Percentiles rank a stretch among this genome's conserved stretches.
Evolutionary conservation across 1,140 invertebrate species (phyloP).

Genomic region (Cephus cinctus): DNA sequence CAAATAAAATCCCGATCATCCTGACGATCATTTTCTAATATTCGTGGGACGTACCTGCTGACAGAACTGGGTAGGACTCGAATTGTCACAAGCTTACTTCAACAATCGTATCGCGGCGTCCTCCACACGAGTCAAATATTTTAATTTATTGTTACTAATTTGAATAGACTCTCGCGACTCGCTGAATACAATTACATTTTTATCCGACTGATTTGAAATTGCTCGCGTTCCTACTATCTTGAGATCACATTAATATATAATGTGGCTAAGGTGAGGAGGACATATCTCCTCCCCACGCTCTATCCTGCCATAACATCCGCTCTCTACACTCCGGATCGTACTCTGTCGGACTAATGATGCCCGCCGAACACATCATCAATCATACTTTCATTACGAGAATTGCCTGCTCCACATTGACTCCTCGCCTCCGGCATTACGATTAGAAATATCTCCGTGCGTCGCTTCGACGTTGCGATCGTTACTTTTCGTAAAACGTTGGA

Average conservation of each 20-base stretch:
- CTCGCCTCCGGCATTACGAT: too few species aligned
- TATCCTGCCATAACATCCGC: neutral
- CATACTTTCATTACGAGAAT: constrained; percentile 57
- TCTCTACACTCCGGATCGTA: constrained; percentile 19
- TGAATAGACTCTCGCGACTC: neutral
- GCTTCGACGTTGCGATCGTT: too few species aligned
- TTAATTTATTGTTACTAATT: too few species aligned
- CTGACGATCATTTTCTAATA: too few species aligned
- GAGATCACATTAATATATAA: constrained; percentile 20
- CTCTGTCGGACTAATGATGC: constrained; percentile 44
- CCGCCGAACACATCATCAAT: constrained; percentile 49
- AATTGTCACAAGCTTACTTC: too few species aligned
- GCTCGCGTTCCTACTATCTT: constrained; percentile 9
- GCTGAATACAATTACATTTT: constrained; percentile 6
- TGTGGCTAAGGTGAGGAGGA: constrained; percentile 16
- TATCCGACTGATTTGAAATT: constrained; percentile 2
- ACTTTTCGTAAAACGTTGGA: too few species aligned
- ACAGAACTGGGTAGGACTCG: too few species aligned
- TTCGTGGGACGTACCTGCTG: too few species aligned
- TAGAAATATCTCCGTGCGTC: too few species aligned
- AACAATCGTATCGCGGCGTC: too few species aligned
- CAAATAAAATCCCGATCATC: too few species aligned
- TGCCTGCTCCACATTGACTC: constrained; percentile 43
- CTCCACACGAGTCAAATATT: too few species aligned
- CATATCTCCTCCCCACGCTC: constrained; percentile 3